phyloP scores from a whole-genome alignment of 2,797 vertebrate genomes.

The Hemibagrus guttatus region DNA sequence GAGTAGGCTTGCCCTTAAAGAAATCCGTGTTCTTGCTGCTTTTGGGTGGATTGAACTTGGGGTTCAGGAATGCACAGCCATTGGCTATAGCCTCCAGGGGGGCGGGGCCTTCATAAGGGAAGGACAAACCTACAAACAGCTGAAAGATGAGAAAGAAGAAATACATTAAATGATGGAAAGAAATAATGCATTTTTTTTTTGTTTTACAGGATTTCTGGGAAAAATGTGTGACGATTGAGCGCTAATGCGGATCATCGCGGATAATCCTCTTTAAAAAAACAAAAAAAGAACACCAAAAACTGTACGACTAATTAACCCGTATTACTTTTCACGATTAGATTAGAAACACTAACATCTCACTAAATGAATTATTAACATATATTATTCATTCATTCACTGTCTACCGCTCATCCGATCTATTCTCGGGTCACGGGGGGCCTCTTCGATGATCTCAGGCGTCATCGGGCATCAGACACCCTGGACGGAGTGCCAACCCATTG shows the following conservation, averaged over 20 bases:
- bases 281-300: too few species aligned
- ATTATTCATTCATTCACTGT: too few species aligned
- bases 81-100: slow-evolving; percentile 96
- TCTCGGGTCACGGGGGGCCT: too few species aligned
- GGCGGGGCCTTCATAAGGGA: slow-evolving; percentile 95
- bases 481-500: too few species aligned
- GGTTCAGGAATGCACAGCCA: slow-evolving; percentile 95
- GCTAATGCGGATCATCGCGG: not conserved
- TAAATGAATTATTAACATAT: too few species aligned
- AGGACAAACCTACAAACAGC: slow-evolving; percentile 95
- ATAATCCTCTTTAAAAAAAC: not conserved
- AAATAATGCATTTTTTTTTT: too few species aligned
- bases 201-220: not conserved
- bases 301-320: not conserved
- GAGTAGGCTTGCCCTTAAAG: slow-evolving; percentile 97
- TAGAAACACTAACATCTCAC: not conserved
- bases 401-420: too few species aligned
- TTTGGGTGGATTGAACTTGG: slow-evolving; percentile 91
- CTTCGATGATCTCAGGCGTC: too few species aligned
- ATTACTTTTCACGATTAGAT: not conserved
- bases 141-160: slow-evolving; percentile 52
- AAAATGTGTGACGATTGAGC: not conserved
- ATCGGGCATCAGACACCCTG: too few species aligned
- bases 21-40: slow-evolving; percentile 99
- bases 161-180: not conserved